Percentiles rank a stretch among this genome's conserved stretches.
Conservation (phyloP, 2,888 invertebrate genomes). For the Cinara cedri region DNA sequence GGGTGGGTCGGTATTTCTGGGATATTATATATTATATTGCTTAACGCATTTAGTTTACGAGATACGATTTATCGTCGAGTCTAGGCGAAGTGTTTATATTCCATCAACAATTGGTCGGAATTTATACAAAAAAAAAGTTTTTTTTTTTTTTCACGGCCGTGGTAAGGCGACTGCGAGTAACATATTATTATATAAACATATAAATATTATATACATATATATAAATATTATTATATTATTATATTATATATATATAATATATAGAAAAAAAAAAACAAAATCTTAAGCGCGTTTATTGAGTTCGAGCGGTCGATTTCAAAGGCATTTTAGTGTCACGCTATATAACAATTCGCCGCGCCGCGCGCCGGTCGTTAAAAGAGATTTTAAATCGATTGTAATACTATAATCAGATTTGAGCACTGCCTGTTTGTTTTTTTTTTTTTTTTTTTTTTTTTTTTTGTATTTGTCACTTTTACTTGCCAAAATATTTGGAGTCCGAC, state of each 20-base stretch:
- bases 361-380: slow-evolving; percentile 26
- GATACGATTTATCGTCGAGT: slow-evolving; percentile 4
- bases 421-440: slow-evolving; percentile 18
- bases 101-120: slow-evolving; percentile 21
- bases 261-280: slow-evolving; percentile 20
- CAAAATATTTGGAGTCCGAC: slow-evolving; percentile 43
- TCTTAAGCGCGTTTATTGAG: slow-evolving; percentile 18
- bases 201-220: no score
- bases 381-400: slow-evolving; percentile 38
- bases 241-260: no score
- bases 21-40: background rate
- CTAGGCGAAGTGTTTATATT: background rate
- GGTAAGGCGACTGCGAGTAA: background rate
- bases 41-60: background rate
- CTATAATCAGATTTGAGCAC: slow-evolving; percentile 30
- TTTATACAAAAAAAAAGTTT: slow-evolving; percentile 34
- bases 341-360: background rate
- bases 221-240: no score
- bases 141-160: background rate
- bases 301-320: slow-evolving; percentile 43
- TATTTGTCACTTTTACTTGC: slow-evolving; percentile 1
- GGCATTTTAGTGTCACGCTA: slow-evolving; percentile 36
- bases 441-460: no score
- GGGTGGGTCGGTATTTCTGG: slow-evolving; percentile 1
- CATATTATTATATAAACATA: no score